Base-by-base conservation (phyloP, 2,888 invertebrate genomes). In the Hydroisotoma schaefferi region DNA sequence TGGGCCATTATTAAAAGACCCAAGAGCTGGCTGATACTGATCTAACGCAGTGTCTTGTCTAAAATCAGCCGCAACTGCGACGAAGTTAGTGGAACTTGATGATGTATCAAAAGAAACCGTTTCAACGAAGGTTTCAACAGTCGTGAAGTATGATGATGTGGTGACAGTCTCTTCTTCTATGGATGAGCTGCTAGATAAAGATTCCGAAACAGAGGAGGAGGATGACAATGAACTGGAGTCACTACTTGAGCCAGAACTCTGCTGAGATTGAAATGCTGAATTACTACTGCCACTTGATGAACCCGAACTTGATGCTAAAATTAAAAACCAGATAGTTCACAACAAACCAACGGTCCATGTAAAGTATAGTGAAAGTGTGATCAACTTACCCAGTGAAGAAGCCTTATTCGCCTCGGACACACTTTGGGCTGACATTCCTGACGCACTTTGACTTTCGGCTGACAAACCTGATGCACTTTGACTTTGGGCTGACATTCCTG, bases 1-100 rank as follows among this genome's bases (percentile, higher is more conserved):
- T 22, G 48, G 8, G 3, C 28, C 54, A 8, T 22, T 23, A 26
- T 33, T 10, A 33, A 10, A 33, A 10, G 8, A 8, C 33, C 27
- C 27, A 12, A 15, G 2, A 8, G 6, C 37, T 22, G 22, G 10
- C 22, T 37, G 4, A 8, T 52, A 61, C 18, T 64, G 55, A 1
- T 64, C 61, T 3, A 64, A 47, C 12, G 46, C 55, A 1, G 57
- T 67, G 28, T 63, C 63, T 12, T 44, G 52, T 48, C 54, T 63
- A 20, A 46, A 57, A 29, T 67, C 63, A 1, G 57, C 48, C 22
- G 29, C 25, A 1, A 29, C 33, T 26, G 61, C 38, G 1, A 38
- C 37, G 1, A 44, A n/a, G n/a, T n/a, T n/a, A 23, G 20, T 33
- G 15, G 55, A 26, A 0, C 43, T 28, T 5, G 28, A 26, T 20